phyloP scores from a whole-genome alignment of 2,113 vertebrate genomes.

The Corydoras sp. region DNA sequence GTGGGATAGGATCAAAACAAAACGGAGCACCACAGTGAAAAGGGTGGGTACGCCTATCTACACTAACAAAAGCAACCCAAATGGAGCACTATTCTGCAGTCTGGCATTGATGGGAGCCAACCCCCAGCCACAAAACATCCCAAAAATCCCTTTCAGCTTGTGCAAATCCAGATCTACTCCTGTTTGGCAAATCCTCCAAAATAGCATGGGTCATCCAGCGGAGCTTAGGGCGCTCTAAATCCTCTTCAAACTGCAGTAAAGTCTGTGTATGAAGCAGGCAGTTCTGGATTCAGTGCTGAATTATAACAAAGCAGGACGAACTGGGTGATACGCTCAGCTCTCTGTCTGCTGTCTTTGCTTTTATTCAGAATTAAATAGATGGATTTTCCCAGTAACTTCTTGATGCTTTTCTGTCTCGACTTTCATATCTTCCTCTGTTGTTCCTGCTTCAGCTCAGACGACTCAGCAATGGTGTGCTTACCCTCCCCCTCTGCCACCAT shows the following conservation, averaged over 20 bases:
- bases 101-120: constrained; percentile 39
- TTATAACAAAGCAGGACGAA: constrained; percentile 41
- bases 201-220: not conserved
- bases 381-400: constrained; percentile 34
- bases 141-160: constrained; percentile 1
- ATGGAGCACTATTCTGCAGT: constrained; percentile 54
- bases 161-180: constrained; percentile 20
- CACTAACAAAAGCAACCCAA: constrained; percentile 49
- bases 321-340: constrained; percentile 26
- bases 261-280: constrained; percentile 27
- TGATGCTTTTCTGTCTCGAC: constrained; percentile 26
- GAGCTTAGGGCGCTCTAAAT: constrained; percentile 52
- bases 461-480: constrained; percentile 59
- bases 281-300: constrained; percentile 48
- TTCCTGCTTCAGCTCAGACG: constrained; percentile 58
- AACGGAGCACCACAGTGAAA: constrained; percentile 46
- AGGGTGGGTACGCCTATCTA: constrained; percentile 48
- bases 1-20: constrained; percentile 59
- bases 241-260: constrained; percentile 50
- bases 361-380: not conserved
- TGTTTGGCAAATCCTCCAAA: constrained; percentile 12
- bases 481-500: constrained; percentile 51
- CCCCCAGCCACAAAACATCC: not conserved
- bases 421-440: constrained; percentile 48
- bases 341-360: constrained; percentile 28